Percentiles rank a stretch among this genome's conserved stretches.
phyloP scores from a whole-genome alignment of 2,888 invertebrate species.

The Cistogaster globosa region DNA sequence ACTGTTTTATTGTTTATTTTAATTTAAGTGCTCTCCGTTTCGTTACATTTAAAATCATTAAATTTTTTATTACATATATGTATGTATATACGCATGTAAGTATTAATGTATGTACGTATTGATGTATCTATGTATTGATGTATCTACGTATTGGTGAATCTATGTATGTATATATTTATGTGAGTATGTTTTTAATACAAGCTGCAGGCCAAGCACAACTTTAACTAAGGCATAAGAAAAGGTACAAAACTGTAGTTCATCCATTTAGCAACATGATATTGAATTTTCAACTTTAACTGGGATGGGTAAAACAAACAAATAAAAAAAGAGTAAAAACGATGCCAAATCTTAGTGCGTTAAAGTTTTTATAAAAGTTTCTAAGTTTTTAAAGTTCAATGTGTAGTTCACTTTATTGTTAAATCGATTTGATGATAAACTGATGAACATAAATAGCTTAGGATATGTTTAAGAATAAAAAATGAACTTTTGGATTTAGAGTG shows the following conservation, averaged over 20 bases:
- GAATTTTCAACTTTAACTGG: constrained; percentile 17
- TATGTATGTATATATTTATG: no score
- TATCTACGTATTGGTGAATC: no score
- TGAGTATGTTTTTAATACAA: not conserved
- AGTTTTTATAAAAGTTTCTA: constrained; percentile 37
- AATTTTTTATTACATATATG: no score
- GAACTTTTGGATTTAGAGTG: not conserved
- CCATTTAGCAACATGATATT: constrained; percentile 24
- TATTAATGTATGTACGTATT: no score
- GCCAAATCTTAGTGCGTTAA: constrained; percentile 20
- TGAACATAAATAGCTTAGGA: constrained; percentile 60
- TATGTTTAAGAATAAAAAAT: not conserved
- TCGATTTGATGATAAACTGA: constrained; percentile 61
- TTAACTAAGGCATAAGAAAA: not conserved
- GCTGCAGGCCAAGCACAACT: not conserved
- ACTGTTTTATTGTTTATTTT: no score
- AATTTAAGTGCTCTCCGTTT: no score
- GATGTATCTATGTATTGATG: no score
- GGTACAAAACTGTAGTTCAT: not conserved
- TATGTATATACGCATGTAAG: no score
- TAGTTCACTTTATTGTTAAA: constrained; percentile 55
- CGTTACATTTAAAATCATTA: no score
- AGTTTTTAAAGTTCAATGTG: constrained; percentile 54
- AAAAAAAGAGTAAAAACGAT: not conserved
- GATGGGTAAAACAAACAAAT: constrained; percentile 15